These are phyloP conservation scores for Rhegmatorhina hoffmannsi DNA, from an alignment of 2,113 vertebrate genomes.

Conservation along the genomic window DNA sequence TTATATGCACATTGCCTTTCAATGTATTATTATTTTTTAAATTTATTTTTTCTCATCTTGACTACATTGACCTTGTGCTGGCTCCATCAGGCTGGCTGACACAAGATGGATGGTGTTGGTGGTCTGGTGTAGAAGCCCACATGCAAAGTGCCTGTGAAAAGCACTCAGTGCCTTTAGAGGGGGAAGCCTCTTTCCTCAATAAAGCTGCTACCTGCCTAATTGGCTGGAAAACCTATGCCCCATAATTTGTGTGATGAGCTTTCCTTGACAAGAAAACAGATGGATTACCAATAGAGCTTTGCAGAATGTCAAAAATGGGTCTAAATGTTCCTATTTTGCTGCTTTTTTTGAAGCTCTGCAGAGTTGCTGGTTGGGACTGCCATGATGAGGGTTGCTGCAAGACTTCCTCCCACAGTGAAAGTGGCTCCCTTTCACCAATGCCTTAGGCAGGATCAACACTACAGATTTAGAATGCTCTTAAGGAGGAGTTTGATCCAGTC, in stretches of 20 bases:
- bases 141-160: background rate
- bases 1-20: background rate
- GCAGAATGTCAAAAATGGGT: background rate
- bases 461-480: background rate
- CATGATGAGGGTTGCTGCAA: background rate
- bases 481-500: background rate
- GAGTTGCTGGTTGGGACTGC: background rate
- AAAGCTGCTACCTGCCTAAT: background rate
- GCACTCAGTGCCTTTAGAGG: background rate
- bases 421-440: background rate
- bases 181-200: background rate
- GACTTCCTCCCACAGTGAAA: background rate
- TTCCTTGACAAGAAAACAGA: background rate
- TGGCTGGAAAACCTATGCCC: background rate
- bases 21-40: background rate
- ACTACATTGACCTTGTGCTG: background rate
- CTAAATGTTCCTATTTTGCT: background rate
- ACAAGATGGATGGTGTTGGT: background rate
- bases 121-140: background rate
- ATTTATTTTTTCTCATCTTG: background rate
- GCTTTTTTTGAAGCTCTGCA: background rate
- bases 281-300: background rate
- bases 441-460: background rate
- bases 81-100: background rate
- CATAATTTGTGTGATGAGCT: background rate